Conservation (phyloP, 2,113 vertebrate genomes). For the Psittacula cyanocephala region DNA sequence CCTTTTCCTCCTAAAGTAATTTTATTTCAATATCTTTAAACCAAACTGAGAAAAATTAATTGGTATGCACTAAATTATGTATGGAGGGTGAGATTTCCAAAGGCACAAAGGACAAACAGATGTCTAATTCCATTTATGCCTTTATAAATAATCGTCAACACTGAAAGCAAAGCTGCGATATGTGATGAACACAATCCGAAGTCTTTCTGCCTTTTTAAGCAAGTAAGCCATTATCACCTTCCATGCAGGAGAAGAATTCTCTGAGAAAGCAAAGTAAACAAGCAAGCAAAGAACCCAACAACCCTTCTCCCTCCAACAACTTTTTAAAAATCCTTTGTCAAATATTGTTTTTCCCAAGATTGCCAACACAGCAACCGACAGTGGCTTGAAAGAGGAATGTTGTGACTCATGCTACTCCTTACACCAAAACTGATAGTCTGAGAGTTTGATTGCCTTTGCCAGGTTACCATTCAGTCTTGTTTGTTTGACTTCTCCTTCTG, state of each 20-base stretch:
- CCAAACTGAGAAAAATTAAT: neutral
- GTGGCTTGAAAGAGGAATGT: neutral
- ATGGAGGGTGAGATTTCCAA: neutral
- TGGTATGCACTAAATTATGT: neutral
- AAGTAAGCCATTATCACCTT: neutral
- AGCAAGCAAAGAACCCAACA: neutral
- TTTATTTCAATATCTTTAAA: neutral
- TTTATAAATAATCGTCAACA: neutral
- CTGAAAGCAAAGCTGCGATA: neutral
- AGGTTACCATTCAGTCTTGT: neutral
- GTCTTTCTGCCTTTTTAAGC: neutral
- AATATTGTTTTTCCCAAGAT: neutral
- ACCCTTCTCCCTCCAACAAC: rapidly evolving
- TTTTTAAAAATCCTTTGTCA: neutral
- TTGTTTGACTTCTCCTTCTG: neutral
- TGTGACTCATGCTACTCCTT: neutral
- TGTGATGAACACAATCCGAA: neutral
- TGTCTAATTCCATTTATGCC: neutral
- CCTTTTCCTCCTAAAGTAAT: neutral
- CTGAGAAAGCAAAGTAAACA: neutral
- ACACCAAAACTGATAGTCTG: neutral
- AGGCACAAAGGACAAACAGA: neutral
- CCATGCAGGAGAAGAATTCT: neutral
- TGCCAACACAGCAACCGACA: neutral
- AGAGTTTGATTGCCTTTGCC: neutral